Evolutionary conservation across 2,888 invertebrate genomes (phyloP).

Genomic region (Drosophila formosana): DNA sequence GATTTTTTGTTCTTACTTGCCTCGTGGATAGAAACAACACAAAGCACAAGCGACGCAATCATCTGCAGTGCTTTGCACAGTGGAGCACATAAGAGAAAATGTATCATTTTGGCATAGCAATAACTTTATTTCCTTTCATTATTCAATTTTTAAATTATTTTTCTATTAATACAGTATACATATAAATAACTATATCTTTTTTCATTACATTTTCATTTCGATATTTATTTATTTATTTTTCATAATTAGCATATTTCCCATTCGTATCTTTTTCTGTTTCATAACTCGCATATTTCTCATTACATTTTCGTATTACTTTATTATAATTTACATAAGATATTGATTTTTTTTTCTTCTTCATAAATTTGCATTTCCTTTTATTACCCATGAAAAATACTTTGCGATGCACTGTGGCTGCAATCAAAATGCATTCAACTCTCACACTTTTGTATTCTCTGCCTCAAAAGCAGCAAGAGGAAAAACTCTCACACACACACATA

Average conservation of each 20-base stretch:
- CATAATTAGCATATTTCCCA: too few species aligned
- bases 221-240: too few species aligned
- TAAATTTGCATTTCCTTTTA: neutral
- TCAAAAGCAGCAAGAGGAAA: constrained; percentile 41
- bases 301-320: neutral
- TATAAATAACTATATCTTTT: too few species aligned
- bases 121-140: too few species aligned
- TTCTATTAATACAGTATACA: too few species aligned
- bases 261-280: too few species aligned
- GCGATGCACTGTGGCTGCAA: constrained; percentile 56
- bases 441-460: constrained; percentile 46
- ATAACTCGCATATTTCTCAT: neutral
- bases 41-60: constrained; percentile 46
- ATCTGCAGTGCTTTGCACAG: constrained; percentile 25
- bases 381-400: neutral
- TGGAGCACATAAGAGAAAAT: neutral
- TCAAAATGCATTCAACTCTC: constrained; percentile 70
- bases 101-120: too few species aligned
- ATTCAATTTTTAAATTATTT: too few species aligned
- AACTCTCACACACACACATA: neutral
- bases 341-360: too few species aligned
- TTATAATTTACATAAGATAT: too few species aligned
- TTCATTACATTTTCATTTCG: too few species aligned
- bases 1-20: constrained; percentile 56
- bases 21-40: constrained; percentile 59